A percentile compares a stretch with the other conserved stretches of the same genome.
Evolutionary conservation across 2,888 invertebrate genomes (phyloP).

Genomic region (Folsomia manolachei): DNA sequence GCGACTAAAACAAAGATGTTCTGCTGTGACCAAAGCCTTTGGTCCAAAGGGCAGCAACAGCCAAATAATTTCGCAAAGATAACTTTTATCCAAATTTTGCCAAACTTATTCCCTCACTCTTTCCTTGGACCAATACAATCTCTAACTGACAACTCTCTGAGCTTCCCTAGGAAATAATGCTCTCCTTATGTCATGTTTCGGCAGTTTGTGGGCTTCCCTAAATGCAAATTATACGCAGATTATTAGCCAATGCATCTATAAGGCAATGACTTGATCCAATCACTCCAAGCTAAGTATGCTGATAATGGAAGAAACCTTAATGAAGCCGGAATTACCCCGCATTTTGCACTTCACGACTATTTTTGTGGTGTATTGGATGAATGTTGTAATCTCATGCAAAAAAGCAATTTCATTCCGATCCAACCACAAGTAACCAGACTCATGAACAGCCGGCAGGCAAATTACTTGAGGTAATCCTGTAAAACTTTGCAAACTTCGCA

Average conservation of each 20-base stretch:
- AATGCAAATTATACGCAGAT: not conserved
- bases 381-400: not conserved
- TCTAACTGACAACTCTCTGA: not conserved
- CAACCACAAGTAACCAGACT: not conserved
- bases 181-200: too few relatives aligned
- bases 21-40: too few relatives aligned
- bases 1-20: too few relatives aligned
- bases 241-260: too few relatives aligned
- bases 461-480: too few relatives aligned
- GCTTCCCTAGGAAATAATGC: not conserved
- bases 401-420: not conserved
- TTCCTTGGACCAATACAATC: not conserved
- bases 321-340: not conserved
- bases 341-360: not conserved
- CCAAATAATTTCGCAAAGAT: not conserved
- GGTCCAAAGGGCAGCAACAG: not conserved
- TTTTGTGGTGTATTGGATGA: not conserved
- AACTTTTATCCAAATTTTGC: not conserved
- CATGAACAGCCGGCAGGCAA: too few relatives aligned
- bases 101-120: too few relatives aligned
- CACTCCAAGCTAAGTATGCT: not conserved
- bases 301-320: not conserved
- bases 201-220: not conserved
- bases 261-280: not conserved
- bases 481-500: too few relatives aligned